Base-by-base conservation (phyloP, 1,140 invertebrate genomes). In the Glossosoma conforme region DNA sequence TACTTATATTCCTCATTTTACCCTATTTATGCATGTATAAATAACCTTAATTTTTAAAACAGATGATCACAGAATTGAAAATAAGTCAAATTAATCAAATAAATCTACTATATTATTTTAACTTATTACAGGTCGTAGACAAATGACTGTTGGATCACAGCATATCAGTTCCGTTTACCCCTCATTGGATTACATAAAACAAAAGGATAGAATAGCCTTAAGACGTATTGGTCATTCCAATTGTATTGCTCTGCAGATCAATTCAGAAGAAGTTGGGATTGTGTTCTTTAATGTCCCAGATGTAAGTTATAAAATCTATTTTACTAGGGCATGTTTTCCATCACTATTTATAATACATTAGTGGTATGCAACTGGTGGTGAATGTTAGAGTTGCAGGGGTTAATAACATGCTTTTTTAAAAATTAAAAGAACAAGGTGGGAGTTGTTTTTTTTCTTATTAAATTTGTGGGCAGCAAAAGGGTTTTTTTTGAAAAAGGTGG, bases 211-310 rank as follows among this genome's bases (percentile, higher is more conserved):
- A 59, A 67, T 80, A 14, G 77, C 77, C 2, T 53, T 81, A 10
- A 70, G 78, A 51, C 65, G 69, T 9, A 51, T 58, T 21, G 56
- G 51, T 14, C 44, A 51, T 33, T 45, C 56, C 4, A 47, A 58
- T 28, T 44, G 46, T 18, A 47, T 58, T 8, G 32, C 51, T 10
- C 18, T 58, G 22, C 77, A 79, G 48, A 72, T 93, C 1, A 92
- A 94, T 67, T 86, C 87, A 0, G 85, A 89, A 68, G 89, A 93
- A 61, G 79, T 91, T 64, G 86, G 87, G n/a, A 77, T 86, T n/a
- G 85, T 86, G 17, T 85, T 85, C 15, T 74, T 77, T n/a, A 82
- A 86, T 63, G 74, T 90, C 51, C 84, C 86, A 15, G 86, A 85
- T 65, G 83, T 84, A 62, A 61, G 35, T 51, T 6, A 2, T 15